Conservation (phyloP, 2,113 vertebrate species). For the Paedocypris sp. region DNA sequence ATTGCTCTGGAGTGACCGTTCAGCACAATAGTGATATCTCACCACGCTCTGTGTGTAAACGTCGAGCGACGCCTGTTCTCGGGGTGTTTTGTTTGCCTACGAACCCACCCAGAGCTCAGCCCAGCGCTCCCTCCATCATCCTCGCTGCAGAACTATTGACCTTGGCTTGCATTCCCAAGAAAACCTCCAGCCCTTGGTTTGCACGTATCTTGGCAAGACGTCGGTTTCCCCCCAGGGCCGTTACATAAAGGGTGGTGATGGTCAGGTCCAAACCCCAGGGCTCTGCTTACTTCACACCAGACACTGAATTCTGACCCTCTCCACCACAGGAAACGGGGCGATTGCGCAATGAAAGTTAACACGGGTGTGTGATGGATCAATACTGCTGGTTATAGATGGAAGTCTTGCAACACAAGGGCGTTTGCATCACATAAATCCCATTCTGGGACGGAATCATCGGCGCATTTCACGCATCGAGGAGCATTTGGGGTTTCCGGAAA, state of each 20-base stretch:
- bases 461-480: too few species aligned
- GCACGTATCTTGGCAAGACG: conserved; percentile 43
- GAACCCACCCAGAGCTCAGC: conserved; percentile 32
- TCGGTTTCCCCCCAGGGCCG: conserved; percentile 20
- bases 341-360: not conserved
- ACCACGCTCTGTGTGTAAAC: conserved; percentile 1
- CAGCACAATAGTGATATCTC: conserved; percentile 4
- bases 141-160: conserved; percentile 53
- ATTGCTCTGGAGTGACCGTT: not conserved
- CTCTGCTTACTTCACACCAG: conserved; percentile 10
- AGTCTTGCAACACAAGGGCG: not conserved
- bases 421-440: too few species aligned
- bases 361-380: not conserved
- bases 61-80: conserved; percentile 27
- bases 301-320: not conserved
- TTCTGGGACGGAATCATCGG: too few species aligned
- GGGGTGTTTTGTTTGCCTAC: conserved; percentile 38
- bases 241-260: conserved; percentile 48
- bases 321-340: not conserved
- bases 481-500: not conserved
- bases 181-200: conserved; percentile 51
- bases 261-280: not conserved
- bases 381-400: not conserved
- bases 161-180: conserved; percentile 51
- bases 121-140: conserved; percentile 36